Evolutionary conservation across 1,140 invertebrate species (phyloP), one percentile per base, ranked within the genome.

Genomic region (Telenomus remus): DNA sequence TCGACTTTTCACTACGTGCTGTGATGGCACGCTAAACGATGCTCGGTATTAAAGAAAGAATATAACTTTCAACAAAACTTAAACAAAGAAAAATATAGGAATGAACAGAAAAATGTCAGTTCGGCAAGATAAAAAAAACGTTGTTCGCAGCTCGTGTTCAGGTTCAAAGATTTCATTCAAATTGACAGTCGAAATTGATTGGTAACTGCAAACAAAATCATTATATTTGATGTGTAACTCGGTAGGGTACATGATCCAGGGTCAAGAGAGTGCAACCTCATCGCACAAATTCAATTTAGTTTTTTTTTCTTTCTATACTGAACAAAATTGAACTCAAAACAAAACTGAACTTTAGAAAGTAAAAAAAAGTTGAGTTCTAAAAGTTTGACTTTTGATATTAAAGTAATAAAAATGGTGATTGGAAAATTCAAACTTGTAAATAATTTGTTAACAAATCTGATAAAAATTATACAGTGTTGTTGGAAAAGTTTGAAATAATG

Each of bases 11-110:
- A 57, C 53, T 43, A 16, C 65, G 50, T 11, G 44, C 54, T 39
- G 19, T 59, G 65, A 66, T 66, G 63, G 63, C 57, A 57, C 54
- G 57, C 48, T 68, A 59, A 68, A 68, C 49, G 48, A 53, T 27
- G 55, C 64, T 42, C 47, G 64, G 19, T 27, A 6, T 27, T 1
- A 6, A 3, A 27, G 19, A 27, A 27, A 27, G 19, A 27, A 27
- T n/a, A 43, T 44, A 50, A 50, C 19, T 33, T 34, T 50, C 19
- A 50, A 8, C 1, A 27, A 27, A n/a, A n/a, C n/a, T n/a, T 27
- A 27, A 27, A 27, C 19, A 27, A 27, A 27, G 2, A 27, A 27
- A 27, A 27, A 27, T 3, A 27, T 27, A 6, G 19, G 19, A 27
- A 6, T 6, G 19, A 27, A 27, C 19, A 27, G 6, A 27, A 27